Conservation (phyloP, 2,797 vertebrate genomes). For the Carapus acus region DNA sequence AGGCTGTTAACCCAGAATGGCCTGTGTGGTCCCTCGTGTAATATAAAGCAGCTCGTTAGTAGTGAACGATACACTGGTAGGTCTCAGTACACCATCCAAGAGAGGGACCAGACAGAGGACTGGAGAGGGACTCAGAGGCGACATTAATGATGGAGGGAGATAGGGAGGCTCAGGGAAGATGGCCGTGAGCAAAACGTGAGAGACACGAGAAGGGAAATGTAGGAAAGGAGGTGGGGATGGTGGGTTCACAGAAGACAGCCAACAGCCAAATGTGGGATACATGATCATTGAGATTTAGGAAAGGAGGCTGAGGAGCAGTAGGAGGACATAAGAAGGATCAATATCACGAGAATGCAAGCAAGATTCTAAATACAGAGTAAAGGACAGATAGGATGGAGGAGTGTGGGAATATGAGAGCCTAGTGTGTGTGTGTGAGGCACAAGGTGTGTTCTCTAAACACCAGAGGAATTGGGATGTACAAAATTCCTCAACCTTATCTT, state of each 20-base stretch:
- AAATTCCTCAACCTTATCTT: too few species aligned
- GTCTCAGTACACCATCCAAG: slow-evolving; percentile 48
- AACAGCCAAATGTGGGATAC: background rate
- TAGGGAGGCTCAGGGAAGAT: slow-evolving; percentile 14
- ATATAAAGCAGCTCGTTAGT: slow-evolving; percentile 73
- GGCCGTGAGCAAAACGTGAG: slow-evolving; percentile 20
- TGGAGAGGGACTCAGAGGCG: slow-evolving; percentile 34
- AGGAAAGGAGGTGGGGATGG: background rate
- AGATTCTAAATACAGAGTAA: too few species aligned
- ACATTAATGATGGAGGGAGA: slow-evolving; percentile 32
- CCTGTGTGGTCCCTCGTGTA: slow-evolving; percentile 64
- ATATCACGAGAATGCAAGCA: too few species aligned
- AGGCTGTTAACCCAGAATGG: slow-evolving; percentile 72
- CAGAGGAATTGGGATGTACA: too few species aligned
- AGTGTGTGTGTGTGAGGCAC: too few species aligned
- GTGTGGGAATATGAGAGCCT: slow-evolving; percentile 10
- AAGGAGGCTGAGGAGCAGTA: slow-evolving; percentile 12
- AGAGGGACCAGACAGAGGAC: slow-evolving; percentile 42
- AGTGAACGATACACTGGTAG: slow-evolving; percentile 71
- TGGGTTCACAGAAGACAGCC: too few species aligned
- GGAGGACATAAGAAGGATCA: slow-evolving; percentile 13
- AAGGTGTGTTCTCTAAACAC: too few species aligned
- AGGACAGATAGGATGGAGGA: slow-evolving; percentile 5
- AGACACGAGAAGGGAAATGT: slow-evolving; percentile 4
- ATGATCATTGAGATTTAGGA: background rate